Evolutionary conservation across 2,888 invertebrate species (phyloP).

Genomic region (Maniola hyperantus): DNA sequence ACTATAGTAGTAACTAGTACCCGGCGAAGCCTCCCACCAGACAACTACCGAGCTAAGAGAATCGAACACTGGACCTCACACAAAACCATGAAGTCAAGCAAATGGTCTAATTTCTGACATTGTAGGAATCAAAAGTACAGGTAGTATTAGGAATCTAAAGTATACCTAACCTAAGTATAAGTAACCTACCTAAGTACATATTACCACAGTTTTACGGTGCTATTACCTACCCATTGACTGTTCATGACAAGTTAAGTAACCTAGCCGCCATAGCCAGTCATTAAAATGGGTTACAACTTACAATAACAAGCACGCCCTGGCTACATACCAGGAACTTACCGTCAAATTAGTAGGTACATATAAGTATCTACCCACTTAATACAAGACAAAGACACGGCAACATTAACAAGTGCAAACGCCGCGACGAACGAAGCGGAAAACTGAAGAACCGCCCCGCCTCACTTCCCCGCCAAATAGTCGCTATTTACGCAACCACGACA

Average conservation of each 20-base stretch:
- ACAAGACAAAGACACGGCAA: conserved; percentile 49
- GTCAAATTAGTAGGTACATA: not conserved
- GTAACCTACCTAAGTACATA: too few relatives aligned
- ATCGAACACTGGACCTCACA: too few relatives aligned
- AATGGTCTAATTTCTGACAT: too few relatives aligned
- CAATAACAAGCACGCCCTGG: not conserved
- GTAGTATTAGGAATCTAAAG: too few relatives aligned
- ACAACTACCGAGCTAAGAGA: too few relatives aligned
- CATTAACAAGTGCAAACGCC: conserved; percentile 65
- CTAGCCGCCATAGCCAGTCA: not conserved
- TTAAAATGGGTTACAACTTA: conserved; percentile 5
- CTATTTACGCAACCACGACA: conserved; percentile 76
- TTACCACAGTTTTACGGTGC: not conserved
- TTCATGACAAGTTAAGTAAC: not conserved
- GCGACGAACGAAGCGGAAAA: conserved; percentile 73
- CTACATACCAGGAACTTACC: conserved; percentile 5
- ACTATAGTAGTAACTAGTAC: too few relatives aligned
- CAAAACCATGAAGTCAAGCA: too few relatives aligned
- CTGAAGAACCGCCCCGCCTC: conserved; percentile 62
- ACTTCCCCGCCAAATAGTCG: conserved; percentile 66
- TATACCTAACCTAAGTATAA: too few relatives aligned
- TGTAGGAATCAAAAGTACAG: not conserved
- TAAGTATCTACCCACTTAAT: conserved; percentile 10
- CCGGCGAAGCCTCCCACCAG: too few relatives aligned
- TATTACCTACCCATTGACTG: not conserved